Evolutionary conservation across 1,140 invertebrate genomes (phyloP).

Genomic region (Orius insidiosus): DNA sequence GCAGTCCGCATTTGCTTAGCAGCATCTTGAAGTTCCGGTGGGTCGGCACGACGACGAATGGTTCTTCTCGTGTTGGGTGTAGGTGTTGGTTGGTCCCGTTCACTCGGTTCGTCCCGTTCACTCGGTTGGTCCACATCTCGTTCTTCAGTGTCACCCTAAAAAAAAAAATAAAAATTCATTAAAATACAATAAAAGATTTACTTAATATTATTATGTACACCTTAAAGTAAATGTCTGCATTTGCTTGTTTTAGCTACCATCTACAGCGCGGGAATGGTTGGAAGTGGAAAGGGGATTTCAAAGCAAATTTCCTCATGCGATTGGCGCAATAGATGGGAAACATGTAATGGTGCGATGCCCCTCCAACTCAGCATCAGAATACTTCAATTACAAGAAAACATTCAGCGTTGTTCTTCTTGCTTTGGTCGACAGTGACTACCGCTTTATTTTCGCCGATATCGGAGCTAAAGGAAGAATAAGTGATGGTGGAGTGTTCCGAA

Average conservation of each 20-base stretch:
- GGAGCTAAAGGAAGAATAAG: slow-evolving; percentile 25
- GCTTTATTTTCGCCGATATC: slow-evolving; percentile 27
- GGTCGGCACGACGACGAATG: no score
- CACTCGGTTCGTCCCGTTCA: no score
- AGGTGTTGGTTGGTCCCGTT: no score
- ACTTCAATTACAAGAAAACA: slow-evolving; percentile 28
- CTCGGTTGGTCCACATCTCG: no score
- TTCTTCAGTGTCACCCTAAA: no score
- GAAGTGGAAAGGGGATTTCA: slow-evolving; percentile 7
- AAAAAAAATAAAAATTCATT: no score
- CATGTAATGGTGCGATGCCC: slow-evolving; percentile 28
- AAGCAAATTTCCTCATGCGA: slow-evolving; percentile 23
- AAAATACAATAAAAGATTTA: no score
- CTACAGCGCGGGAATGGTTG: slow-evolving; percentile 2
- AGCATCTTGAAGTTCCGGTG: no score
- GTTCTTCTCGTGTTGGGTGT: no score
- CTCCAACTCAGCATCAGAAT: slow-evolving; percentile 22
- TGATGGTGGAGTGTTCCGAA: slow-evolving; percentile 22
- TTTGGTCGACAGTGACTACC: slow-evolving; percentile 26
- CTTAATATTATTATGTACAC: no score
- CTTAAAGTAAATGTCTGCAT: no score
- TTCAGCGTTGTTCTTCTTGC: slow-evolving; percentile 28
- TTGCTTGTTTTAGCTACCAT: neutral
- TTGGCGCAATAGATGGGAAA: slow-evolving; percentile 26
- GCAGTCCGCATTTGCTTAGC: no score